Base-by-base conservation (phyloP, 1,140 invertebrate species). In the Drosophila gunungcola region DNA sequence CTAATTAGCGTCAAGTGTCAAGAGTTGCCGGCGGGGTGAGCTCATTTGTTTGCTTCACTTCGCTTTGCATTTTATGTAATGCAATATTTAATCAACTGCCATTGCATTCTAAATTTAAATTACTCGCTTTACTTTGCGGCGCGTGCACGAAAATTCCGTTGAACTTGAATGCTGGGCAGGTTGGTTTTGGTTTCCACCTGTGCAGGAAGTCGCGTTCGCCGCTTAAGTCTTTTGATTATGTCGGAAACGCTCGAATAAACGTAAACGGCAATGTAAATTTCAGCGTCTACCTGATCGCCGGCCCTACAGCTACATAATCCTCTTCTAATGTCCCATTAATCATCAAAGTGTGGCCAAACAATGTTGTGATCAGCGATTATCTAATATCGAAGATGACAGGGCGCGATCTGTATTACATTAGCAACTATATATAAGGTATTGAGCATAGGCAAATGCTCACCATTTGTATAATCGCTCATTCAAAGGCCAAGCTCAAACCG, bases 401-500 rank as follows among this genome's bases (percentile, higher is more conserved):
- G 51, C 63, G 25, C 38, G 29, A 70, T 70, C 41, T 54, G 13
- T 13, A 34, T 32, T 58, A 58, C 56, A 36, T 49, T 42, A 63
- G 54, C 64, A 62, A 79, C 45, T 70, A 56, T 74, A 46, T 63
- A 48, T 49, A 21, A 51, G 36, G 45, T 43, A 56, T 38, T 27
- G 38, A 61, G 29, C 56, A 16, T 25, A 29, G 51, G n/a, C 52
- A 43, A 32, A 41, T 51, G 25, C 38, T 10, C 39, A n/a, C 53
- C 58, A 68, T 73, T 80, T 72, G 61, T 54, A 63, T 63, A 65
- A 69, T 52, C 60, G 75, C 49, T 88, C 83, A 79, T 81, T 82
- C 75, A 83, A 86, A 73, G 72, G 68, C 80, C 79, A 86, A 86
- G 79, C 88, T 86, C 79, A 86, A 75, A 76, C 83, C 83, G 74